Evolutionary conservation across 2,888 invertebrate species (phyloP).

Genomic region (Zhuqinia jingwanae): DNA sequence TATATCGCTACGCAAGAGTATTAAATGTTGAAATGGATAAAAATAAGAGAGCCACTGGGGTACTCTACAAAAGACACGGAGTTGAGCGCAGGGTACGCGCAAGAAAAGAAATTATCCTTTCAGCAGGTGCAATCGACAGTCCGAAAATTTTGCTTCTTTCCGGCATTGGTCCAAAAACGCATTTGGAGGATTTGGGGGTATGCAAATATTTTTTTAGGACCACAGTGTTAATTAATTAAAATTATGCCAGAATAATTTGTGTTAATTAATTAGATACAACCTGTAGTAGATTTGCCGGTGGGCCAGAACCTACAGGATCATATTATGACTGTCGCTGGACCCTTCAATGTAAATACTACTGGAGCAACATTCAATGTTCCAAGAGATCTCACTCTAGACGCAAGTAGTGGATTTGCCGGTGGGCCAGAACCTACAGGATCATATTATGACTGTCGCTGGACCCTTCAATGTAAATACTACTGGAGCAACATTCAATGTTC

Average conservation of each 20-base stretch:
- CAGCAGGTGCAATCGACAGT: slow-evolving; percentile 66
- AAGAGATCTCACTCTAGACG: slow-evolving; percentile 70
- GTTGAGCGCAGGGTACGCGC: slow-evolving; percentile 60
- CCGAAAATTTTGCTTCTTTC: slow-evolving; percentile 71
- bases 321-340: slow-evolving; percentile 55
- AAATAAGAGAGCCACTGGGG: slow-evolving; percentile 67
- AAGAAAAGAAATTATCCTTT: slow-evolving; percentile 72
- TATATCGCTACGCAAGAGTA: slow-evolving; percentile 72
- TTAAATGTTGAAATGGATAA: slow-evolving; percentile 57
- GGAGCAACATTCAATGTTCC: slow-evolving; percentile 28
- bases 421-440: slow-evolving; percentile 74
- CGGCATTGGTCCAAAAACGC: slow-evolving; percentile 70
- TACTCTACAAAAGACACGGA: slow-evolving; percentile 73
- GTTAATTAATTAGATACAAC: no score
- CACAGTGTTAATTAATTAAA: no score
- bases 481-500: slow-evolving; percentile 17
- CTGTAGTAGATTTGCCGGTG: slow-evolving; percentile 75
- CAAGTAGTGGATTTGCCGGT: slow-evolving; percentile 76
- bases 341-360: slow-evolving; percentile 17
- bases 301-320: slow-evolving; percentile 75
- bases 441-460: slow-evolving; percentile 58
- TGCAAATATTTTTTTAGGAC: no score
- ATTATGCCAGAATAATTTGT: no score
- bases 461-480: slow-evolving; percentile 38
- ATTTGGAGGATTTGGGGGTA: slow-evolving; percentile 66